Conservation (phyloP, 2,113 vertebrate genomes). For the Corvus hawaiiensis region DNA sequence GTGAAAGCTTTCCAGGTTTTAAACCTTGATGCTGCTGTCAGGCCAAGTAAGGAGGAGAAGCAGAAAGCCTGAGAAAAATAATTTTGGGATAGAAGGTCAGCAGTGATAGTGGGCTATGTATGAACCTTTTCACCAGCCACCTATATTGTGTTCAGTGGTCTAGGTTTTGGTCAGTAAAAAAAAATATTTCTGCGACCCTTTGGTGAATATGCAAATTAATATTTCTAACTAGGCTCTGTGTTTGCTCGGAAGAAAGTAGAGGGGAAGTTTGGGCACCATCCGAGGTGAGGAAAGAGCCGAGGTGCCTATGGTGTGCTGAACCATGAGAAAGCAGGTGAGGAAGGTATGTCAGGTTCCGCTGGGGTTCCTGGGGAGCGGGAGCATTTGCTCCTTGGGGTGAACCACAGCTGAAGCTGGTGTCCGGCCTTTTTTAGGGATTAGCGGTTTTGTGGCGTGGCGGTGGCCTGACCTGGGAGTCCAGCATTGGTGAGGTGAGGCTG, state of each 20-base stretch:
- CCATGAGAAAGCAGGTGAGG: rapidly evolving
- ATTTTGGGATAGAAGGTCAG: not conserved
- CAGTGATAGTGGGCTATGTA: not conserved
- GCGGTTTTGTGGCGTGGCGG: rapidly evolving
- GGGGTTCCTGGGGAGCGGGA: not conserved
- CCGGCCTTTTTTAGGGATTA: not conserved
- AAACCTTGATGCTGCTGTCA: not conserved
- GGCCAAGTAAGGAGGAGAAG: not conserved
- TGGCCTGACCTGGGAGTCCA: not conserved
- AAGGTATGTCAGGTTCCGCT: rapidly evolving
- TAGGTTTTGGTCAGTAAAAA: not conserved
- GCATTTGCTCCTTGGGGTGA: not conserved
- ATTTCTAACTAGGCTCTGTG: not conserved
- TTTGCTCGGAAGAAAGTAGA: not conserved
- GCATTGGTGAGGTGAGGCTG: not conserved
- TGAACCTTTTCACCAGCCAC: rapidly evolving
- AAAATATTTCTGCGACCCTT: not conserved
- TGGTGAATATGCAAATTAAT: not conserved
- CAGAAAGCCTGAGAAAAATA: not conserved
- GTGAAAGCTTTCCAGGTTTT: not conserved
- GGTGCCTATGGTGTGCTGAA: not conserved
- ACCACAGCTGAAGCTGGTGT: not conserved
- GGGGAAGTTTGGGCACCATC: not conserved
- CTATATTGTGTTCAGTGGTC: not conserved
- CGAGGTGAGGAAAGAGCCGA: rapidly evolving